Evolutionary conservation across 2,888 invertebrate species (phyloP), one percentile per base, ranked within the genome.

Genomic region (Zaprionus obscuricornis): DNA sequence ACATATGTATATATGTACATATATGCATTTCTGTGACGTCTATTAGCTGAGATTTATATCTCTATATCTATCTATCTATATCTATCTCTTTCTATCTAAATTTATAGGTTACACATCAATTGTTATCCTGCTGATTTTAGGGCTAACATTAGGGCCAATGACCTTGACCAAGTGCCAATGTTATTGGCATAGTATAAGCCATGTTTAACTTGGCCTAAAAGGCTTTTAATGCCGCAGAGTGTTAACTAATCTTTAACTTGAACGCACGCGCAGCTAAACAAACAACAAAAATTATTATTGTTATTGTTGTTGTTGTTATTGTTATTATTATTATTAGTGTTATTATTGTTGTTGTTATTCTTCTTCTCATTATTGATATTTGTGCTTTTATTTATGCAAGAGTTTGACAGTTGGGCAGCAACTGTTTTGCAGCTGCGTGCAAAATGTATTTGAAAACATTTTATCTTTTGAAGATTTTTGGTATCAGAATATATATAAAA

Each of bases 261-360:
- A 0, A 22, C 34, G 34, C 46, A 46, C 46, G 46, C 45, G 46
- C 46, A 46, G 34, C 22, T 22, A 26, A 46, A 17, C 14, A 24
- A 46, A 46, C 34, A 46, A 13, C 11, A 13, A 33, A 46, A 31
- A 20, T 20, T 18, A 31, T 39, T 20, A 5, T 18, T 39, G 5
- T 6, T 17, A n/a, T 11, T 34, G 16, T 34, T 14, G 14, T 34
- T 14, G 6, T 13, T n/a, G n/a, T n/a, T n/a, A 20, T 20, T 18
- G 22, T 39, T 20, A 5, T 18, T 39, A 6, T 6, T 17, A n/a
- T 11, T 34, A 14, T 34, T 14, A 7, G 13, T 14, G 6, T n/a
- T n/a, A n/a, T n/a, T n/a, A n/a, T n/a, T n/a, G n/a, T n/a, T n/a
- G n/a, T n/a, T n/a, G n/a, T n/a, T n/a, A n/a, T n/a, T n/a, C n/a